These are phyloP conservation scores for Lasiurus borealis DNA, from an alignment of 2,113 vertebrate species.

Conservation along the genomic window DNA sequence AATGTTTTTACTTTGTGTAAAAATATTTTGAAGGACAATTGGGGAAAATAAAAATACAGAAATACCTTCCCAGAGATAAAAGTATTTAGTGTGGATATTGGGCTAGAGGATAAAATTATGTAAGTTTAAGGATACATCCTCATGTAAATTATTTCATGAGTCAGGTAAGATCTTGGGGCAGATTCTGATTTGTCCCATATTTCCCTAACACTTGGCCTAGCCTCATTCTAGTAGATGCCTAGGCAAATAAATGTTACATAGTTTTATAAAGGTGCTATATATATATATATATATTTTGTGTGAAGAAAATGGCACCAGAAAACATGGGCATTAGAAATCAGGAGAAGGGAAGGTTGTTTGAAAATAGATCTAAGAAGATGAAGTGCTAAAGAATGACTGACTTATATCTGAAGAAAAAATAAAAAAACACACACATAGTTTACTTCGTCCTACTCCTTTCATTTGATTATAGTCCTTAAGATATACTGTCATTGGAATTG, in stretches of 20 bases:
- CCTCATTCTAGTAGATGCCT: neutral
- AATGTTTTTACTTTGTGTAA: constrained; percentile 41
- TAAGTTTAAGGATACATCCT: neutral
- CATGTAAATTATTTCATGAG: neutral
- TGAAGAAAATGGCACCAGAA: constrained; percentile 36
- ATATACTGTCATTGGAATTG: constrained; percentile 26
- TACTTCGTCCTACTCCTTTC: constrained; percentile 13
- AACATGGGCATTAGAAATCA: neutral
- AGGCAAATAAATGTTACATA: neutral
- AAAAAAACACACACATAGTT: neutral
- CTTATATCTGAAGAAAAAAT: neutral
- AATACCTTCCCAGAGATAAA: neutral
- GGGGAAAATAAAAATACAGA: constrained; percentile 25
- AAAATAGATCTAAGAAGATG: constrained; percentile 18
- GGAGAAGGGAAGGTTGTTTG: neutral
- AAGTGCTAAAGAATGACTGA: neutral
- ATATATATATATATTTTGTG: too few species aligned
- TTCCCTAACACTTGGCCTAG: constrained; percentile 15
- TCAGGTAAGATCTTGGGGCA: neutral
- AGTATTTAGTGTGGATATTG: constrained; percentile 23
- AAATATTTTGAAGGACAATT: constrained; percentile 48
- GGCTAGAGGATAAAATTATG: neutral
- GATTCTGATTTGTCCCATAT: neutral
- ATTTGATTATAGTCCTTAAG: neutral
- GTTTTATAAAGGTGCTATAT: neutral